phyloP scores from a whole-genome alignment of 2,113 vertebrate species.

The Heloderma charlesbogerti region DNA sequence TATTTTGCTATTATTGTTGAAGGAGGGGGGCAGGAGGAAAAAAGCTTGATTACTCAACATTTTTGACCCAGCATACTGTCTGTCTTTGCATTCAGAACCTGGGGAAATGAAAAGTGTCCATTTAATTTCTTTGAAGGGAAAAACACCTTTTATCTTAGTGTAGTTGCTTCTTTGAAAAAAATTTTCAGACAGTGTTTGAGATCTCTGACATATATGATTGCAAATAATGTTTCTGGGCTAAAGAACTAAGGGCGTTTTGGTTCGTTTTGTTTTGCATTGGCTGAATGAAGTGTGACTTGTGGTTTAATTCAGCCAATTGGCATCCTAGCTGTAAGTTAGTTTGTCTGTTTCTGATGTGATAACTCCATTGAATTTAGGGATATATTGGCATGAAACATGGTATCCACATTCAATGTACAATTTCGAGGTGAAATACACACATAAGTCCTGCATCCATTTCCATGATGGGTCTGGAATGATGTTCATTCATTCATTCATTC shows the following conservation, averaged over 20 bases:
- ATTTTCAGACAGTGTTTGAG: neutral
- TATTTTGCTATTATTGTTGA: neutral
- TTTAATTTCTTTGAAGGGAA: neutral
- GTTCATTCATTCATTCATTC: too few species aligned
- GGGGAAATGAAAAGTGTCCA: slow-evolving; percentile 2
- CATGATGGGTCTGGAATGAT: too few species aligned
- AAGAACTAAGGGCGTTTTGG: neutral
- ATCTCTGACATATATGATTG: too few species aligned
- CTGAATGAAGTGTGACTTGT: neutral
- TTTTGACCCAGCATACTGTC: slow-evolving; percentile 9
- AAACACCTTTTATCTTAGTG: neutral
- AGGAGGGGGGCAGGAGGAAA: neutral
- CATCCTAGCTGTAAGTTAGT: neutral
- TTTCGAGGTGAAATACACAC: neutral
- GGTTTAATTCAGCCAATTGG: neutral
- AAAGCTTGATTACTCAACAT: neutral
- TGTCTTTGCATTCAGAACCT: neutral
- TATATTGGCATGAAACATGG: neutral
- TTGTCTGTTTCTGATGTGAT: neutral
- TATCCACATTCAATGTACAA: neutral
- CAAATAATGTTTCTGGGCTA: neutral
- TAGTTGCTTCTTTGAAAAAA: neutral
- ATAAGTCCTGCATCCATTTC: neutral
- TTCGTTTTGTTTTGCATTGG: neutral
- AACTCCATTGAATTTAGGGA: neutral